These are phyloP conservation scores for Papilio helenus DNA, from an alignment of 1,140 invertebrate species.

Conservation along the genomic window DNA sequence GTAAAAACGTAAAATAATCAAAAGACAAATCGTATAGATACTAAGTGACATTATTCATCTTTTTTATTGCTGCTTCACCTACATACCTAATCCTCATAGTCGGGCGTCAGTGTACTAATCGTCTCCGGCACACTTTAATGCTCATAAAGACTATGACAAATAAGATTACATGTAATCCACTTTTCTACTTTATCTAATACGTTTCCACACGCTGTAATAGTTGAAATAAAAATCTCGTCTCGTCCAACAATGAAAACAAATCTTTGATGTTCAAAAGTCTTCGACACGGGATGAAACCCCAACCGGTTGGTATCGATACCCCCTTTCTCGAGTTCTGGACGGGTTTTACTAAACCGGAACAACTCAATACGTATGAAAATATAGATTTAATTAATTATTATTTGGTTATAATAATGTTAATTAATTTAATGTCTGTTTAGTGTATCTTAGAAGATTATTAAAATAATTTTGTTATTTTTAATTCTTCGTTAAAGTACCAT, in stretches of 20 bases:
- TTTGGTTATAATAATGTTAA: no score
- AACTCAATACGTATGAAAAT: no score
- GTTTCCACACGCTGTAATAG: neutral
- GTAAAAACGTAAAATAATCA: no score
- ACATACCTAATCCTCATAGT: neutral
- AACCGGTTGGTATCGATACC: conserved; percentile 53
- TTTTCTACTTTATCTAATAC: neutral
- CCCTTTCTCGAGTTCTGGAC: conserved; percentile 19
- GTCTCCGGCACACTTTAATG: neutral
- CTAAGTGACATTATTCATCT: no score
- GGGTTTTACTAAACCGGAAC: no score
- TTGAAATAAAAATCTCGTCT: conserved; percentile 2
- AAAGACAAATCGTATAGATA: no score
- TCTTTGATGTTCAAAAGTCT: neutral
- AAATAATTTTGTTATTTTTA: no score
- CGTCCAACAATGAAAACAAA: conserved; percentile 2
- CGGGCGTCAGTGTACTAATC: conserved; percentile 8
- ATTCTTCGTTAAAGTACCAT: no score
- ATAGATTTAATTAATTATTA: no score
- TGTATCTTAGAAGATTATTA: no score
- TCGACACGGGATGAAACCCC: conserved; percentile 8
- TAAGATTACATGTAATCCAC: conserved; percentile 11
- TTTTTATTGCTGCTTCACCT: no score
- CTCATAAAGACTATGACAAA: conserved; percentile 8
- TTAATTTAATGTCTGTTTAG: no score